These are phyloP conservation scores for Syrmaticus mikado DNA, from an alignment of 2,113 vertebrate species.

Conservation along the genomic window DNA sequence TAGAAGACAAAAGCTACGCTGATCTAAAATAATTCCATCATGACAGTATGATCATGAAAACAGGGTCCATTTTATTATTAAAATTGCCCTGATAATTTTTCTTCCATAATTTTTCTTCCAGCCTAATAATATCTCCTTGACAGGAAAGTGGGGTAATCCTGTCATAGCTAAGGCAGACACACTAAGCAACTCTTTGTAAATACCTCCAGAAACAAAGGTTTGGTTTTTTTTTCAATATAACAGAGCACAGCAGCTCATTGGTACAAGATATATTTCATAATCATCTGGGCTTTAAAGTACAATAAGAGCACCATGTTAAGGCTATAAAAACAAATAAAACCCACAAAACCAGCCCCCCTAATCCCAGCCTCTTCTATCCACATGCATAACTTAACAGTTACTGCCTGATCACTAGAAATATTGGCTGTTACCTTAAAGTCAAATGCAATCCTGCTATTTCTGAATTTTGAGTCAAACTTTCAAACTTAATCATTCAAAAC, in stretches of 20 bases:
- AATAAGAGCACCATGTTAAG: not conserved
- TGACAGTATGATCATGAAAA: not conserved
- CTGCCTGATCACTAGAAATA: not conserved
- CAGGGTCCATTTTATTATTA: not conserved
- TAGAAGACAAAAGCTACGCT: not conserved
- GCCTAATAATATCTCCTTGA: not conserved
- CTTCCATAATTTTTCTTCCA: constrained; percentile 25
- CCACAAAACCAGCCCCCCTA: not conserved
- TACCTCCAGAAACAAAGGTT: not conserved
- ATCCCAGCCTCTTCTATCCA: not conserved
- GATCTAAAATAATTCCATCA: not conserved
- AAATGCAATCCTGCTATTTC: not conserved
- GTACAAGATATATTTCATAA: not conserved
- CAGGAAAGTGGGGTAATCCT: not conserved
- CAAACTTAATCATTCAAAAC: not conserved
- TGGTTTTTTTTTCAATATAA: not conserved
- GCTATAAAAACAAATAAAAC: not conserved
- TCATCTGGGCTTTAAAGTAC: not conserved
- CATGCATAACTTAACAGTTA: not conserved
- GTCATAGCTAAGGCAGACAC: not conserved
- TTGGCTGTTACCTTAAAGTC: not conserved
- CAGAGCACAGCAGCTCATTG: not conserved
- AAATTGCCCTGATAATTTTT: not conserved
- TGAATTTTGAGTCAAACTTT: not conserved
- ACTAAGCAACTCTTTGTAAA: not conserved